Base-by-base conservation (phyloP, 2,888 invertebrate species). In the Stegophylla sp. region DNA sequence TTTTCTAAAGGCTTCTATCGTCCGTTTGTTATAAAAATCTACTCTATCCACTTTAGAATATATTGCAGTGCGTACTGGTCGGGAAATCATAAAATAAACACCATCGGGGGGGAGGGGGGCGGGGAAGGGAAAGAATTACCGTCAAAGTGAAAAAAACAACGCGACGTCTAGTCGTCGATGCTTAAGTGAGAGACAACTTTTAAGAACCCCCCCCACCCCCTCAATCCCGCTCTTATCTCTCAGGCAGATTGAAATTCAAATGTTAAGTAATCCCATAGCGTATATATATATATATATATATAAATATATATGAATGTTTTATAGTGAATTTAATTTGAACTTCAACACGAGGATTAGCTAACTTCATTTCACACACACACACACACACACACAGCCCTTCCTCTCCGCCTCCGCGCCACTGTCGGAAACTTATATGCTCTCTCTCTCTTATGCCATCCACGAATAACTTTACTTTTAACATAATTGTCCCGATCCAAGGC, bases 241-340 rank as follows among this genome's bases (percentile, higher is more conserved):
- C n/a, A n/a, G 66, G 59, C 79, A 51, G 20, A 79, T 79, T 71
- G 79, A 79, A 79, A 79, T 79, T 79, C 79, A 71, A 79, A 79
- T 71, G 69, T 79, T 71, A 69, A 79, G 34, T 69, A 79, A 79
- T 63, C 79, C 23, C 67, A 48, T 53, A 1, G 69, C 59, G 34
- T 23, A 43, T 56, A 61, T 59, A 66, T 56, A 59, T n/a, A n/a
- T n/a, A n/a, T n/a, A n/a, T n/a, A n/a, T n/a, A n/a, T n/a, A n/a
- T n/a, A n/a, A n/a, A n/a, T n/a, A n/a, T n/a, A n/a, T n/a, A n/a
- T n/a, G n/a, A n/a, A n/a, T n/a, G n/a, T n/a, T n/a, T 66, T 34
- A 51, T 41, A 63, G 59, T n/a, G 79, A 63, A 71, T 71, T 79
- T 61, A 63, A 71, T 79, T 79, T 41, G 41, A 71, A 79, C 71